Conservation (phyloP, 2,888 invertebrate genomes). For the Griposia aprilina region DNA sequence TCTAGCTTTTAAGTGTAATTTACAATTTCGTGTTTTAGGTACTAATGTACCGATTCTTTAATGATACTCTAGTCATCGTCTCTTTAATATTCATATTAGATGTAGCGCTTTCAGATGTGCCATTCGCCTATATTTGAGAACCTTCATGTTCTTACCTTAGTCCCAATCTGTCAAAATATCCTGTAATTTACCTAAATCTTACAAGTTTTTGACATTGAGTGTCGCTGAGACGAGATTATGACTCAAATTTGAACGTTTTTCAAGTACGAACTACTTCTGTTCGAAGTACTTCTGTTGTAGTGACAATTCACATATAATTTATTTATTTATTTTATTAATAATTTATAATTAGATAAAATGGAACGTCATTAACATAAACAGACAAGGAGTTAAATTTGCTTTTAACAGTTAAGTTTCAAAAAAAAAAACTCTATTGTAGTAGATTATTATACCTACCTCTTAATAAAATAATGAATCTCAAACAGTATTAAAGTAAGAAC, state of each 20-base stretch:
- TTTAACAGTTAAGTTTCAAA: neutral
- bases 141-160: neutral
- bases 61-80: conserved; percentile 25
- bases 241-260: neutral
- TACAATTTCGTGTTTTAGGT: neutral
- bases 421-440: neutral
- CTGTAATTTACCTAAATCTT: neutral
- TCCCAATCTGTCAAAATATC: neutral
- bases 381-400: neutral
- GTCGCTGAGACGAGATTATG: neutral
- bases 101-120: neutral
- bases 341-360: neutral
- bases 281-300: neutral
- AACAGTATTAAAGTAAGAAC: conserved; percentile 2
- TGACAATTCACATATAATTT: neutral
- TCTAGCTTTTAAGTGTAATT: neutral
- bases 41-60: neutral
- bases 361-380: neutral
- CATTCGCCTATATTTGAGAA: neutral
- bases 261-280: no score
- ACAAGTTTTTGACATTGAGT: neutral
- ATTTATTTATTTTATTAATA: neutral
- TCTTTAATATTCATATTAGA: neutral
- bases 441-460: neutral
- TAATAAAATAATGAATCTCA: neutral